Percentiles rank a stretch among this genome's conserved stretches.
Conservation (phyloP, 2,797 vertebrate species). For the Pseudopleuronectes americanus region DNA sequence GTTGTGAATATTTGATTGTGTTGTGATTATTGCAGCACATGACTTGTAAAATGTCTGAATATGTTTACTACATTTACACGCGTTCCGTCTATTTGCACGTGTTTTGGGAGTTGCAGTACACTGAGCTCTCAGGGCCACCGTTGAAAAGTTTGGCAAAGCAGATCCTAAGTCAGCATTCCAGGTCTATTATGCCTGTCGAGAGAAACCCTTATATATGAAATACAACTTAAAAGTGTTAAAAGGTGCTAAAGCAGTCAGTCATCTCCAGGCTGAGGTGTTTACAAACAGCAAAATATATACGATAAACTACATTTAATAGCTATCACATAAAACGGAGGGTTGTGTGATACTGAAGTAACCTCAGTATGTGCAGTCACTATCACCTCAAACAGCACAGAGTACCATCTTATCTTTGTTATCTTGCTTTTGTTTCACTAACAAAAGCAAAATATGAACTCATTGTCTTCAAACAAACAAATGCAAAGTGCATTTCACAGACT, state of each 20-base stretch:
- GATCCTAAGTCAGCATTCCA: constrained; percentile 57
- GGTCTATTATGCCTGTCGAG: constrained; percentile 49
- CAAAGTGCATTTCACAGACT: constrained; percentile 24
- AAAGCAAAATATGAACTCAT: constrained; percentile 37
- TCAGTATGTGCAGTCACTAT: constrained; percentile 22
- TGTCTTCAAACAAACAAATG: constrained; percentile 19
- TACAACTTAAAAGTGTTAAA: constrained; percentile 59
- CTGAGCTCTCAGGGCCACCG: neutral
- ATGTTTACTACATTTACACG: no score
- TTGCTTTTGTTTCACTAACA: constrained; percentile 40
- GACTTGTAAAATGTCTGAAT: no score
- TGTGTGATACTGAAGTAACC: constrained; percentile 22
- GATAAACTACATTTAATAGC: constrained; percentile 53
- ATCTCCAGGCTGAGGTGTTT: constrained; percentile 47
- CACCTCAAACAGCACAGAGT: constrained; percentile 3
- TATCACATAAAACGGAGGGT: constrained; percentile 37
- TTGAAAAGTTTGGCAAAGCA: constrained; percentile 41
- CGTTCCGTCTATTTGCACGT: no score
- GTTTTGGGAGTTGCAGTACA: no score
- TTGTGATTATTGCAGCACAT: no score
- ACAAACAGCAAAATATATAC: constrained; percentile 26
- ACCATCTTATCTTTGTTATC: constrained; percentile 3
- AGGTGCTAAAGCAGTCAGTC: constrained; percentile 47
- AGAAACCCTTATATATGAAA: constrained; percentile 46
- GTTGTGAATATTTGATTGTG: no score